These are phyloP conservation scores for Melospiza georgiana DNA, from an alignment of 2,113 vertebrate genomes.

Conservation along the genomic window DNA sequence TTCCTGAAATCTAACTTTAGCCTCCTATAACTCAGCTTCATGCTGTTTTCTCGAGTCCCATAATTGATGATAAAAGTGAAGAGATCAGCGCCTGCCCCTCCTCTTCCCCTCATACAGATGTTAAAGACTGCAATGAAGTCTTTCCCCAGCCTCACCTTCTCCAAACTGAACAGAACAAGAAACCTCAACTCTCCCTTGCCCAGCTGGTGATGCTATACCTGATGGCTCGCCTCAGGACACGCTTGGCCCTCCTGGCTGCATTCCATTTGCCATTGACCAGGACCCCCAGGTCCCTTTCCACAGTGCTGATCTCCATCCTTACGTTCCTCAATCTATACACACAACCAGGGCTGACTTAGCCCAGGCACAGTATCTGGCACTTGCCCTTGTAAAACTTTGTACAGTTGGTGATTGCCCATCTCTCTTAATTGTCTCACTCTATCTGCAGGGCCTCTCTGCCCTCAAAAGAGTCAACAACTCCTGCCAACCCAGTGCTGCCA, in stretches of 20 bases:
- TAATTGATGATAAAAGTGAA: not conserved
- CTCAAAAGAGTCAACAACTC: not conserved
- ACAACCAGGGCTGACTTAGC: not conserved
- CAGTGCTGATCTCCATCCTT: rapidly evolving
- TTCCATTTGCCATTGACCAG: rapidly evolving
- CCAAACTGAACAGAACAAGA: not conserved
- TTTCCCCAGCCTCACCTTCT: not conserved
- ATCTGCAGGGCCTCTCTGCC: not conserved
- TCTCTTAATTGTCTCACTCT: not conserved
- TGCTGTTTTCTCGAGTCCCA: not conserved
- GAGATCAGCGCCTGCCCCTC: not conserved
- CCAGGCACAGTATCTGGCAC: not conserved
- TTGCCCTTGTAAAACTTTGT: not conserved
- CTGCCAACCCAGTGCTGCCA: too few species aligned
- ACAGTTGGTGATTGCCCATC: not conserved
- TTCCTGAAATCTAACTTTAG: not conserved
- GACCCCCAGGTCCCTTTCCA: not conserved
- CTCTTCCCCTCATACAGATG: not conserved
- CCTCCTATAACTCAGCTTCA: not conserved
- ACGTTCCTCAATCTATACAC: not conserved
- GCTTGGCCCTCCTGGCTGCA: rapidly evolving
- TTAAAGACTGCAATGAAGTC: not conserved
- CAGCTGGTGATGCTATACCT: rapidly evolving
- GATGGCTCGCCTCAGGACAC: rapidly evolving
- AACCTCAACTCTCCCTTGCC: not conserved